Conservation (phyloP, 2,888 invertebrate genomes). For the Periphyllus acericola region DNA sequence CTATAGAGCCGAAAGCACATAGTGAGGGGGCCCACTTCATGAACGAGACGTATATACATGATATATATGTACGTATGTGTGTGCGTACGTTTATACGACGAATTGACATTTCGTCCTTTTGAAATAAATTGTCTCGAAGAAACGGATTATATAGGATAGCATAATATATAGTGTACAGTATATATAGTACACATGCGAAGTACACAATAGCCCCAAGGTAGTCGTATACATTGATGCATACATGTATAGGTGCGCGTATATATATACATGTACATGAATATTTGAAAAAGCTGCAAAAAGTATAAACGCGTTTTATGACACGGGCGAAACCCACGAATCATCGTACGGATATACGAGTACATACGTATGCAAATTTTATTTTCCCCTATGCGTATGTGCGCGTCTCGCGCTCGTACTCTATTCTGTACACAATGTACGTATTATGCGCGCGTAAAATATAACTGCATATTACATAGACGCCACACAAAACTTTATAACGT, state of each 20-base stretch:
- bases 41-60: too few relatives aligned
- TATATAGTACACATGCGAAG: neutral
- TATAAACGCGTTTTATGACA: conserved; percentile 23
- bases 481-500: neutral
- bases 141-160: neutral
- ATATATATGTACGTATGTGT: too few relatives aligned
- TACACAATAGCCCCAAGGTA: conserved; percentile 43
- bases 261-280: conserved; percentile 16
- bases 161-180: neutral
- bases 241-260: neutral
- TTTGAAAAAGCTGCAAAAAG: conserved; percentile 39
- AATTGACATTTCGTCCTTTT: neutral
- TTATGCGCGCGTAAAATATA: neutral
- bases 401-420: neutral
- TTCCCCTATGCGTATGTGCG: too few relatives aligned
- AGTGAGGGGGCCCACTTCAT: too few relatives aligned
- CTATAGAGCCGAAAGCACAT: too few relatives aligned
- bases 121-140: conserved; percentile 4
- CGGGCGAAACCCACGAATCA: neutral
- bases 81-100: neutral
- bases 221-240: conserved; percentile 30
- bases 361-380: neutral
- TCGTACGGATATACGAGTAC: neutral
- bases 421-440: neutral
- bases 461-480: neutral